Percentiles rank a stretch among this genome's conserved stretches.
Conservation (phyloP, 2,888 invertebrate genomes). For the Lasius fuliginosus region DNA sequence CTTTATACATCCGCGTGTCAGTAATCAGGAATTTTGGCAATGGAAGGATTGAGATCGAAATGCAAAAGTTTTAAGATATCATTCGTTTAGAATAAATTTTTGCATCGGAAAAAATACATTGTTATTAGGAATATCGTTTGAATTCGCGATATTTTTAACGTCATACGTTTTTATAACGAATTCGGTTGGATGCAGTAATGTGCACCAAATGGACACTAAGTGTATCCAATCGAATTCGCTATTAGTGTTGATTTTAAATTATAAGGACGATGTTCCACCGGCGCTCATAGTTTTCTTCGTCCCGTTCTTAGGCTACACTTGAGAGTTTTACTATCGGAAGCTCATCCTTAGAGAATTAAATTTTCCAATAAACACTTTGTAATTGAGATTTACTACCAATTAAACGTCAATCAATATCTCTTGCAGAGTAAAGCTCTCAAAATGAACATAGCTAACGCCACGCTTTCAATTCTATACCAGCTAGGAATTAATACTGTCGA, state of each 20-base stretch:
- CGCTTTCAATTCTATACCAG: slow-evolving; percentile 15
- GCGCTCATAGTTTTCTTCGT: slow-evolving; percentile 36
- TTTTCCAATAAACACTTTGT: neutral
- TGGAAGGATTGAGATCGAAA: slow-evolving; percentile 14
- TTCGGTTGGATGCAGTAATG: neutral
- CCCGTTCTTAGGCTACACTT: slow-evolving; percentile 3
- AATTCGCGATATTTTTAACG: slow-evolving; percentile 11
- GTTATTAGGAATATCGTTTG: slow-evolving; percentile 11
- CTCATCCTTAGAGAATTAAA: neutral
- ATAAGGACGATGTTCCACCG: slow-evolving; percentile 26
- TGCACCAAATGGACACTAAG: neutral
- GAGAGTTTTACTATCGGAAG: slow-evolving; percentile 25
- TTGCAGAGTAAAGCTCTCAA: slow-evolving; percentile 13
- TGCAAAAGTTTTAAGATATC: slow-evolving; percentile 24
- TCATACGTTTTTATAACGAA: neutral
- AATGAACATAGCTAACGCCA: neutral
- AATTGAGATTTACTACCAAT: neutral
- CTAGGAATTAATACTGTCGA: slow-evolving; percentile 7
- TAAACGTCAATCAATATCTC: neutral
- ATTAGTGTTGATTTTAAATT: slow-evolving; percentile 25
- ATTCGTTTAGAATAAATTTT: slow-evolving; percentile 20
- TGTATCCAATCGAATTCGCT: neutral
- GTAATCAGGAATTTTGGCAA: slow-evolving; percentile 16
- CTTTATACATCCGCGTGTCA: neutral
- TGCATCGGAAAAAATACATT: neutral